Conservation (phyloP, 2,797 vertebrate species). For the Ispidina lecontei region DNA sequence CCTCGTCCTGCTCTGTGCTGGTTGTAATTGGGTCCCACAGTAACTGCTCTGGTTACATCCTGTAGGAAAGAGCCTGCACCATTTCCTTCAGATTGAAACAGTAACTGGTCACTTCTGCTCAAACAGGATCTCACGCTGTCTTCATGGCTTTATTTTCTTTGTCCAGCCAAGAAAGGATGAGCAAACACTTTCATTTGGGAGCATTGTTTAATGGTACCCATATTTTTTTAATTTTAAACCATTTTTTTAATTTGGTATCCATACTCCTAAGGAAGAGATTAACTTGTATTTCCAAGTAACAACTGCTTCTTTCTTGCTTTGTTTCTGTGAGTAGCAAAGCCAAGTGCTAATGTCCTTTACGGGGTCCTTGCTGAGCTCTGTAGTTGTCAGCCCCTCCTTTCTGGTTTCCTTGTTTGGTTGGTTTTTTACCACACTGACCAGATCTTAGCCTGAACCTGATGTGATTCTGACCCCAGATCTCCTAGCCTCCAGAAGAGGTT, state of each 20-base stretch:
- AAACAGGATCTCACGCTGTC: not conserved
- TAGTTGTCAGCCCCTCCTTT: not conserved
- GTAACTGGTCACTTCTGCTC: not conserved
- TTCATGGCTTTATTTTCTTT: not conserved
- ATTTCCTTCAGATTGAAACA: too few species aligned
- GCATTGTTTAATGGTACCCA: not conserved
- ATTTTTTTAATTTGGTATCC: not conserved
- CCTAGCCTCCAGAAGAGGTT: not conserved
- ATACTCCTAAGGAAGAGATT: not conserved
- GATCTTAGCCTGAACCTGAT: not conserved
- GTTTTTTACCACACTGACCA: not conserved
- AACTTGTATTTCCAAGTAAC: not conserved
- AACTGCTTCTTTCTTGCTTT: not conserved
- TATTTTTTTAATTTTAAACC: too few species aligned
- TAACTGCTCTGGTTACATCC: too few species aligned
- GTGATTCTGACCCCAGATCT: not conserved
- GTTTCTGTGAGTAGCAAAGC: not conserved
- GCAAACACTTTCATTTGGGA: not conserved
- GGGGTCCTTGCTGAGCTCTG: not conserved
- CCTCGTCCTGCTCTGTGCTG: not conserved
- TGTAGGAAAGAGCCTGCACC: too few species aligned
- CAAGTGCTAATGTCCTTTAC: not conserved
- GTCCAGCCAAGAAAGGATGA: not conserved
- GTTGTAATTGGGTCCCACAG: not conserved
- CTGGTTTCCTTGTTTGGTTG: too few species aligned